Conservation (phyloP, 2,113 vertebrate genomes). For the Macaca fascicularis region DNA sequence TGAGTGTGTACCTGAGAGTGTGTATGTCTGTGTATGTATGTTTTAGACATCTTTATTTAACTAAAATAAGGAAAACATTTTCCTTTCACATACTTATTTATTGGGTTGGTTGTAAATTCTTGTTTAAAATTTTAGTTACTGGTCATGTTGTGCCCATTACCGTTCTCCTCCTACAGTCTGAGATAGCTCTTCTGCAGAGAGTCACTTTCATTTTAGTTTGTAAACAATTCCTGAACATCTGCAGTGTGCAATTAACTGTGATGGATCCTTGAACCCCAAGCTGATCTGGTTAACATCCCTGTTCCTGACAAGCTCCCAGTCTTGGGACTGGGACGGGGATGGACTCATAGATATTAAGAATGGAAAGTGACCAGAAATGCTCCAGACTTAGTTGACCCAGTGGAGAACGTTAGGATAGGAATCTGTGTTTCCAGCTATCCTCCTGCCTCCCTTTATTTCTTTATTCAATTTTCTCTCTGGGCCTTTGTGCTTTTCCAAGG, state of each 20-base stretch:
- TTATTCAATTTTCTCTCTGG: neutral
- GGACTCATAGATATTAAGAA: neutral
- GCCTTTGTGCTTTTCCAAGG: neutral
- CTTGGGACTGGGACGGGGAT: neutral
- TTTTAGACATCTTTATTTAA: neutral
- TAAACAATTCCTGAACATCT: slow-evolving; percentile 1
- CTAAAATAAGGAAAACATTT: neutral
- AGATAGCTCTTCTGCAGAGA: neutral
- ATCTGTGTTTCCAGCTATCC: neutral
- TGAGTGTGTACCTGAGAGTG: neutral
- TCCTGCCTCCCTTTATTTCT: neutral
- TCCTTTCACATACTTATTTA: neutral
- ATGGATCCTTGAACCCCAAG: neutral
- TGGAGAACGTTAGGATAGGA: neutral
- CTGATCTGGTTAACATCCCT: neutral
- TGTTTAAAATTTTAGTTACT: slow-evolving; percentile 4
- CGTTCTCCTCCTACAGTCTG: neutral
- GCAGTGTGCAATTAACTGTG: neutral
- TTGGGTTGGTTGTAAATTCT: neutral
- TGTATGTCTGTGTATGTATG: neutral
- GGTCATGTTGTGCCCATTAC: neutral
- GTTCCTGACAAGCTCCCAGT: neutral
- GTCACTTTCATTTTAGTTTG: neutral
- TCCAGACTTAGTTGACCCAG: neutral
- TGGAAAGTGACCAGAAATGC: neutral